phyloP scores from a whole-genome alignment of 2,797 vertebrate genomes.

The Catharus ustulatus region DNA sequence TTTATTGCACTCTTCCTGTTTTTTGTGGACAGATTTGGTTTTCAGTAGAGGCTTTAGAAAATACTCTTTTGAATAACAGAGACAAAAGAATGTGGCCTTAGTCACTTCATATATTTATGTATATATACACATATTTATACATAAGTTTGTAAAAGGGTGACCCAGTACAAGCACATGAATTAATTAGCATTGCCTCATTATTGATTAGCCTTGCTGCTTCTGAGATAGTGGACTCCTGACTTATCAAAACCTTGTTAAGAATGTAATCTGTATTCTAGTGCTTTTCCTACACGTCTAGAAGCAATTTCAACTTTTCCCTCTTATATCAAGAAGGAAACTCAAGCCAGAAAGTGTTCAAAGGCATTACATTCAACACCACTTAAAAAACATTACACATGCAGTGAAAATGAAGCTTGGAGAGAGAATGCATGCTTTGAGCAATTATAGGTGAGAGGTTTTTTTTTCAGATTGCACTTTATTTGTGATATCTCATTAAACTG shows the following conservation, averaged over 20 bases:
- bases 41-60: background rate
- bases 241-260: background rate
- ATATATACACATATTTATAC: rapidly evolving
- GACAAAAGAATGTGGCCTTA: background rate
- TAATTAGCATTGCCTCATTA: background rate
- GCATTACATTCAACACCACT: background rate
- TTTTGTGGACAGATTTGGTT: background rate
- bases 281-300: background rate
- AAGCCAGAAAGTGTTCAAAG: background rate
- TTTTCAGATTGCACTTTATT: background rate
- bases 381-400: background rate
- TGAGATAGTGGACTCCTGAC: background rate
- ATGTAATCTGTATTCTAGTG: background rate
- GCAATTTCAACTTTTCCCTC: slow-evolving; percentile 17
- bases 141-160: background rate
- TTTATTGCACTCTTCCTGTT: background rate
- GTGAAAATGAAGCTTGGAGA: slow-evolving; percentile 25
- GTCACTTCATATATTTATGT: background rate
- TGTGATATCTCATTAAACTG: slow-evolving; percentile 24
- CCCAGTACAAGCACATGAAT: background rate
- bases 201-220: background rate
- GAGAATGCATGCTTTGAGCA: background rate
- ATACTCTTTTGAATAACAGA: background rate
- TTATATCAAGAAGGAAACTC: background rate
- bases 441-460: background rate